Base-by-base conservation (phyloP, 2,797 vertebrate species). In the Coreius guichenoti region DNA sequence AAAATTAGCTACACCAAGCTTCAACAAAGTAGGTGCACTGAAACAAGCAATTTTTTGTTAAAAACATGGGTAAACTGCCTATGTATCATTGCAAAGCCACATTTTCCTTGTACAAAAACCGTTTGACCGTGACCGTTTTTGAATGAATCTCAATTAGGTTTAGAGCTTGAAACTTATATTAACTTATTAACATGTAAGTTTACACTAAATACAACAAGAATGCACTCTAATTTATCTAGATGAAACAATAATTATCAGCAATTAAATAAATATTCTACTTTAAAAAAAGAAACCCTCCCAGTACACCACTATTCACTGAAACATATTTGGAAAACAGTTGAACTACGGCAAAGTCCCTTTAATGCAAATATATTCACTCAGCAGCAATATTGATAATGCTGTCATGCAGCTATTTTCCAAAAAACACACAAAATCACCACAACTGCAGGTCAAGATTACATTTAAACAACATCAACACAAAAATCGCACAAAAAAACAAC, bases 301-400 rank as follows among this genome's bases (percentile, higher is more conserved):
- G 47, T 31, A n/a, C 5, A 70, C 39, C n/a, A 5, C 39, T 70
- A 21, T 33, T 51, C 9, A 73, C 43, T 29, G 70, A 73, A 73
- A 73, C 45, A 51, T 31, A 47, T 49, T 19, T 5, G 16, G 29
- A 29, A 49, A 49, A 49, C 8, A 19, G 16, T 29, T 73, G 43
- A 51, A 39, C 36, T 69, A 43, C 2, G 2, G 21, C 5, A 43
- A 70, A 74, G 29, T 33, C 5, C 5, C 19, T 74, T 74, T 8
- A 75, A 56, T 56, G 51, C 31, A 56, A 39, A 76, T 56, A 54
- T 77, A 8, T 58, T 39, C 21, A n/a, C 68, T 45, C 39, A n/a
- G 39, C 69, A 72, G 39, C 68, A 5, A n/a, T 76, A 76, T 56
- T 76, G 11, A 36, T 76, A 76, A 54, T 19, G 47, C 29, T 75